These are phyloP conservation scores for Drosophila multiciliata DNA, from an alignment of 2,888 invertebrate species.

Conservation along the genomic window DNA sequence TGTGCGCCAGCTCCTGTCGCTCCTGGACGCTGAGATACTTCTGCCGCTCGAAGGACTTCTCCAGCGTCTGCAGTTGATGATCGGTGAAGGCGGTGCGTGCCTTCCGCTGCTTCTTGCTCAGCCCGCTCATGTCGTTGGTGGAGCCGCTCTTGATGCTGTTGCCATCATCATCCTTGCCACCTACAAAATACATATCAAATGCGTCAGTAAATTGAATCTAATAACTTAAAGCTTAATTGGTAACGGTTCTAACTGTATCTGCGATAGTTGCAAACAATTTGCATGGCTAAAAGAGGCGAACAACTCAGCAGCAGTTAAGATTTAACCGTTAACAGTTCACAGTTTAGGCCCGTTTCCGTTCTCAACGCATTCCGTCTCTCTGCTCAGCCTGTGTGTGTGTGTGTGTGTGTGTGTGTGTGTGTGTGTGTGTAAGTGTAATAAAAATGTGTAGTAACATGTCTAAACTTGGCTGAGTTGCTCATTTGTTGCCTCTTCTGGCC, in stretches of 20 bases:
- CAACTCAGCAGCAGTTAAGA: constrained; percentile 2
- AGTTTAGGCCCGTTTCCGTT: constrained; percentile 71
- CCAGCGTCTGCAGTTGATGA: constrained; percentile 97
- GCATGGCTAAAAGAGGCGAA: not conserved
- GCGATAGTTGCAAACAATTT: constrained; percentile 10
- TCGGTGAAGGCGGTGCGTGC: constrained; percentile 99
- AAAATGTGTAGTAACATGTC: constrained; percentile 62
- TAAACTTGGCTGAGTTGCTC: constrained; percentile 51
- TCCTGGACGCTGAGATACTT: constrained; percentile 99
- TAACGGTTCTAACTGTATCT: not conserved
- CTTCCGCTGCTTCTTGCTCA: constrained; percentile 97
- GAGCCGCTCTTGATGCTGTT: constrained; percentile 85
- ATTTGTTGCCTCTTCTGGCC: constrained; percentile 1
- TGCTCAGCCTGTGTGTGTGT: not conserved
- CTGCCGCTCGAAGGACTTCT: constrained; percentile 98
- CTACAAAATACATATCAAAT: constrained; percentile 83
- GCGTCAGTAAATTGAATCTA: not conserved
- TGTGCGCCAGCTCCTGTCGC: constrained; percentile 98
- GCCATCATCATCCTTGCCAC: constrained; percentile 93
- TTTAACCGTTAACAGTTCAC: constrained; percentile 19
- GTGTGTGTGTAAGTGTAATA: constrained; percentile 37
- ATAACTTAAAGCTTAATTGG: constrained; percentile 14
- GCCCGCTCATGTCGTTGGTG: constrained; percentile 85
- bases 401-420: constrained; percentile 7
- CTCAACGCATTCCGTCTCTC: constrained; percentile 24